Base-by-base conservation (phyloP, 1,140 invertebrate species). In the Eubasilissa regina region DNA sequence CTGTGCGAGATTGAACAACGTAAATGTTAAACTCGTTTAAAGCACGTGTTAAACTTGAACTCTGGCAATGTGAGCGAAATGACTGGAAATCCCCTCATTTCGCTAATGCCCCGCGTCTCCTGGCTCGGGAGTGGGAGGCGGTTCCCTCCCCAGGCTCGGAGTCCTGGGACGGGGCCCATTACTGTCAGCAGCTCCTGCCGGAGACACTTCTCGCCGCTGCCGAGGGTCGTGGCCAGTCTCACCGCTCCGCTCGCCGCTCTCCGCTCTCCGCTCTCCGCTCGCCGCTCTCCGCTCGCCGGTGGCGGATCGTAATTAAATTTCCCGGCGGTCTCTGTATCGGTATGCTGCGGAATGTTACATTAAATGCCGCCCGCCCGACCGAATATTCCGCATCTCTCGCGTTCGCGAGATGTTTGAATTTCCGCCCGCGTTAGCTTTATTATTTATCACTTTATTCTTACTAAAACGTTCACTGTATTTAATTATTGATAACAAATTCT, bases 241-340 rank as follows among this genome's bases (percentile, higher is more conserved):
- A 15, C 55, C 6, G 55, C n/a, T 8, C n/a, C 11, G 48, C n/a
- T 13, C 11, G 1, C 25, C 25, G 25, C n/a, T n/a, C n/a, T n/a
- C n/a, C n/a, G n/a, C n/a, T n/a, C n/a, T n/a, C n/a, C n/a, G n/a
- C n/a, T n/a, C n/a, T 8, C n/a, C 11, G 48, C n/a, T 13, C 11
- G 1, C 25, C 25, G 25, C n/a, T n/a, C n/a, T 8, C n/a, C 11
- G 48, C n/a, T 13, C 11, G 1, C 25, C 25, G 25, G 1, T 35
- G 25, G 1, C 6, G 25, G 19, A 58, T 58, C 17, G 55, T 58
- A 58, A 58, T 58, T 58, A 58, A 58, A 58, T 58, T 15, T 58
- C 55, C 17, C 55, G 13, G n/a, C n/a, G 55, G 48, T 51, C 11
- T 12, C n/a, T 51, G 48, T 51, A 51, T 51, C n/a, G 48, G 48